Percentiles rank a stretch among this genome's conserved stretches.
Evolutionary conservation across 2,888 invertebrate genomes (phyloP).

Genomic region (Hipparchia semele): DNA sequence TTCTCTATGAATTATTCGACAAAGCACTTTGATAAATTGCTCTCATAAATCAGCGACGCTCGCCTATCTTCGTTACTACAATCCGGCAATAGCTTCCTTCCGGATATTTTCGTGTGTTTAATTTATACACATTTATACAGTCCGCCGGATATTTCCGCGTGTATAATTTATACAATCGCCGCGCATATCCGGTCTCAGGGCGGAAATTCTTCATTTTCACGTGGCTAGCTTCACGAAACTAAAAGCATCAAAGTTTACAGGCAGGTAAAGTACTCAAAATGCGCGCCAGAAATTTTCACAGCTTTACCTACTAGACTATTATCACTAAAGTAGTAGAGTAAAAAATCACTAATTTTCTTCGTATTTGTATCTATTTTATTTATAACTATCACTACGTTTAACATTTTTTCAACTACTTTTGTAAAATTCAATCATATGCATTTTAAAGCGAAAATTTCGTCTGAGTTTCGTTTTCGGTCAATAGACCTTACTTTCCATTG

Average conservation of each 20-base stretch:
- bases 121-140: constrained; percentile 17
- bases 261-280: not conserved
- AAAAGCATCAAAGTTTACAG: not conserved
- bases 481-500: too few species aligned
- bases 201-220: constrained; percentile 31
- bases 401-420: too few species aligned
- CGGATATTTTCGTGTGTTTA: constrained; percentile 26
- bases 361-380: too few species aligned
- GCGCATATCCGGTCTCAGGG: constrained; percentile 32
- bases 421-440: too few species aligned
- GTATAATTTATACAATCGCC: constrained; percentile 22
- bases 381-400: too few species aligned
- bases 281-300: not conserved
- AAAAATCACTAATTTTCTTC: too few species aligned
- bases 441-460: too few species aligned
- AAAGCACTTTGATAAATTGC: constrained; percentile 17
- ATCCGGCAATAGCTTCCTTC: constrained; percentile 19
- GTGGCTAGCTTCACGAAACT: not conserved
- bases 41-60: constrained; percentile 22
- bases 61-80: constrained; percentile 21
- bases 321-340: too few species aligned
- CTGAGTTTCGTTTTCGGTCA: too few species aligned
- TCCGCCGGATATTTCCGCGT: constrained; percentile 17
- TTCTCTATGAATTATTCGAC: constrained; percentile 17
- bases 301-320: too few species aligned